Base-by-base conservation (phyloP, 2,797 vertebrate genomes). In the Acropternis orthonyx region DNA sequence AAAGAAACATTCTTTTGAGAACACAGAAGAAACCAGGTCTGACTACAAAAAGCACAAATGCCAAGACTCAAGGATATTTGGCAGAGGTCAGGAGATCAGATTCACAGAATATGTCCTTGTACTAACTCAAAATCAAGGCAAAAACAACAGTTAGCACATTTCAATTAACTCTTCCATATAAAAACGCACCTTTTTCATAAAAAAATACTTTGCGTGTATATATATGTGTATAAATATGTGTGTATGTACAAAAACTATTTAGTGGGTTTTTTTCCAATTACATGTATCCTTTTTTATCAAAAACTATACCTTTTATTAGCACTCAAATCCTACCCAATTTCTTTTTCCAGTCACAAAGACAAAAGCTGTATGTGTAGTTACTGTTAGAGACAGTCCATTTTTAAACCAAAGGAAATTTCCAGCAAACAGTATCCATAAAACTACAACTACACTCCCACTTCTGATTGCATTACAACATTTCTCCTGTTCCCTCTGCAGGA, bases 1-100 rank as follows among this genome's bases (percentile, higher is more conserved):
- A 89, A 93, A 88, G 74, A 89, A 87, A 67, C 75, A 67, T 93
- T 95, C 71, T 89, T 93, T 49, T 39, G 63, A 93, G 80, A 92
- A 76, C 18, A 71, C 32, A 63, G 48, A 89, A 68, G 71, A 96
- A 92, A 89, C 41, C 67, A 92, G 83, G 58, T 77, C 55, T 73
- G 52, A 84, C 67, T 87, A 84, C 36, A 62, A 79, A 93, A 75
- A 87, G 63, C 21, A 77, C 15, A 76, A 92, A 79, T 52, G 74
- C 71, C 74, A 92, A 90, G 55, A 89, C 59, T 79, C 52, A 87
- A 59, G 52, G 52, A 82, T 66, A 92, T 16, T 78, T 88, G 88
- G 69, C 89, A 91, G 49, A 81, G 28, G 34, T 81, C 68, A 55
- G 59, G 28, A 93, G 48, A 85, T 84, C 52, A 73, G 63, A 87